Evolutionary conservation across 2,888 invertebrate genomes (phyloP).

Genomic region (Myopa tessellatipennis): DNA sequence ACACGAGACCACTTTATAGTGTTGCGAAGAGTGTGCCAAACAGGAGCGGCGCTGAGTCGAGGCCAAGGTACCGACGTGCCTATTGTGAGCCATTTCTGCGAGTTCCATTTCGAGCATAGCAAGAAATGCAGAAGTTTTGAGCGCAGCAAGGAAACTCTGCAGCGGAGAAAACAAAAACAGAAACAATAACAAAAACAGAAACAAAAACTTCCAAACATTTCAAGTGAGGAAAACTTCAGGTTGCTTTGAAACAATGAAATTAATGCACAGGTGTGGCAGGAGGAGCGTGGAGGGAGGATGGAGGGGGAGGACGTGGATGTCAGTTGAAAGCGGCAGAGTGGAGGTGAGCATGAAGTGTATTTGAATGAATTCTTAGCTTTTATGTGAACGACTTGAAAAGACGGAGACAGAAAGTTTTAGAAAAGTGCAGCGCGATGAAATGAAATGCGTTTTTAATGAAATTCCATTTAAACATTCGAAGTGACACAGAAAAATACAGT

Average conservation of each 20-base stretch:
- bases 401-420: not conserved
- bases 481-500: not conserved
- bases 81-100: not conserved
- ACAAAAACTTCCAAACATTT: slow-evolving; percentile 17
- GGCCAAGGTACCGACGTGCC: slow-evolving; percentile 8
- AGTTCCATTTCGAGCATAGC: not conserved
- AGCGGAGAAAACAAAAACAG: not conserved
- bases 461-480: slow-evolving; percentile 9
- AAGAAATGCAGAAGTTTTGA: slow-evolving; percentile 20
- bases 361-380: not conserved
- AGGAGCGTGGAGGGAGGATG: not conserved
- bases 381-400: not conserved
- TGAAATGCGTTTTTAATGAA: slow-evolving; percentile 8
- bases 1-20: not conserved
- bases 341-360: not conserved
- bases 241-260: slow-evolving; percentile 13
- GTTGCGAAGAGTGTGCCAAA: slow-evolving; percentile 3
- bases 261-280: not conserved
- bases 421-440: not conserved
- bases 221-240: not conserved
- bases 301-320: too few species aligned
- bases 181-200: not conserved
- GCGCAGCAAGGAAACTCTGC: not conserved
- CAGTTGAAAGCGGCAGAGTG: not conserved
- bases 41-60: slow-evolving; percentile 6